These are phyloP conservation scores for Amblyjoppa fuscipennis DNA, from an alignment of 2,888 invertebrate genomes.

Conservation along the genomic window DNA sequence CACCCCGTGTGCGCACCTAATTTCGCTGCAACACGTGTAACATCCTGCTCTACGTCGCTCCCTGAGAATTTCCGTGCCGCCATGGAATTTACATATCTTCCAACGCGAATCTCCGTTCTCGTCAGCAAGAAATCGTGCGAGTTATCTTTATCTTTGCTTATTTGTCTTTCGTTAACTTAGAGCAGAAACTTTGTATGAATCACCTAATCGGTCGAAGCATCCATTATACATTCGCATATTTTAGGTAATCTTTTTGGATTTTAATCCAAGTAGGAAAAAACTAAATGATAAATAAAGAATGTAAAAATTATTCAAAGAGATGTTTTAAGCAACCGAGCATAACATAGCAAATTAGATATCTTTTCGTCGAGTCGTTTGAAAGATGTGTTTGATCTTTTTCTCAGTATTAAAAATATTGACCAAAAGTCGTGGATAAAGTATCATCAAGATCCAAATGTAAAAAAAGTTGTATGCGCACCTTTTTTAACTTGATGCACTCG, in stretches of 20 bases:
- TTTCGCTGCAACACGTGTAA: slow-evolving; percentile 6
- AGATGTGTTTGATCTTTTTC: too few relatives aligned
- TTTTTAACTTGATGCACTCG: not conserved
- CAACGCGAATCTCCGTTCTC: not conserved
- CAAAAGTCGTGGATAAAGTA: too few relatives aligned
- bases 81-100: not conserved
- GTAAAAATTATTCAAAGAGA: too few relatives aligned
- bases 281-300: too few relatives aligned
- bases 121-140: not conserved
- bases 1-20: not conserved
- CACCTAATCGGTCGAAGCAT: not conserved
- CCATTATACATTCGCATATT: too few relatives aligned
- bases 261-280: too few relatives aligned
- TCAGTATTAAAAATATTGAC: too few relatives aligned
- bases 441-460: too few relatives aligned
- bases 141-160: not conserved
- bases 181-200: not conserved
- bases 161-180: not conserved
- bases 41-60: not conserved
- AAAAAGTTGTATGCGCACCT: not conserved
- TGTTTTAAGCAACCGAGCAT: too few relatives aligned
- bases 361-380: too few relatives aligned
- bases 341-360: too few relatives aligned
- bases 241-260: too few relatives aligned
- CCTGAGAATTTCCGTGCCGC: not conserved